These are phyloP conservation scores for Nemoura dubitans DNA, from an alignment of 2,888 invertebrate genomes.

Conservation along the genomic window DNA sequence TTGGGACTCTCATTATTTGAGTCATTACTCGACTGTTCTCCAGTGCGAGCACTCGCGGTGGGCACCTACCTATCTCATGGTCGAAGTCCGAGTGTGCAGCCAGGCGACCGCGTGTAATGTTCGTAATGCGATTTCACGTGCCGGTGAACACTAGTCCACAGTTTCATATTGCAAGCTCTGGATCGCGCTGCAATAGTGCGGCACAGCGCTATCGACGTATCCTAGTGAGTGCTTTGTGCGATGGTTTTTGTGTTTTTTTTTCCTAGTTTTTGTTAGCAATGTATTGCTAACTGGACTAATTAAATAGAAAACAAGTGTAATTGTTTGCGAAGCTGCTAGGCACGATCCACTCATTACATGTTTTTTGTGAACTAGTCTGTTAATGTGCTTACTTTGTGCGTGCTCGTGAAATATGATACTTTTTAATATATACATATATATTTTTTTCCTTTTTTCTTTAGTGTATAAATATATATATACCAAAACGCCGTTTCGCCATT, in stretches of 20 bases:
- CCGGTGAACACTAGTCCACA: background rate
- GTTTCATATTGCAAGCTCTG: background rate
- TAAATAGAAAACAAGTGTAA: background rate
- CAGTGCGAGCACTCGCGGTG: background rate
- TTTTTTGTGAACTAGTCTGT: background rate
- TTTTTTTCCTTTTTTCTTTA: background rate
- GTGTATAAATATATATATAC: background rate
- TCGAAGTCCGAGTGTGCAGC: background rate
- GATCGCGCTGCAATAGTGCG: too few species aligned
- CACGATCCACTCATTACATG: background rate
- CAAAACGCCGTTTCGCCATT: background rate
- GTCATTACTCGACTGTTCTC: background rate
- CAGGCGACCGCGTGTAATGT: background rate
- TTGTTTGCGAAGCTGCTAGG: background rate
- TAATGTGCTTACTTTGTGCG: background rate
- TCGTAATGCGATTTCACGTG: background rate
- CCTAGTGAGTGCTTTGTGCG: background rate
- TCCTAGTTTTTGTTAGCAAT: background rate
- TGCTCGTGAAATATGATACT: background rate
- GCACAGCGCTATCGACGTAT: background rate
- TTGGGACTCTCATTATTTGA: conserved; percentile 1
- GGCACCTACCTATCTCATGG: background rate
- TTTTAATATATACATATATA: too few species aligned
- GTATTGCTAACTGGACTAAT: background rate
- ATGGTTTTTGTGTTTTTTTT: background rate